These are phyloP conservation scores for Brachionus angularis DNA, from an alignment of 1,140 invertebrate genomes.

Conservation along the genomic window DNA sequence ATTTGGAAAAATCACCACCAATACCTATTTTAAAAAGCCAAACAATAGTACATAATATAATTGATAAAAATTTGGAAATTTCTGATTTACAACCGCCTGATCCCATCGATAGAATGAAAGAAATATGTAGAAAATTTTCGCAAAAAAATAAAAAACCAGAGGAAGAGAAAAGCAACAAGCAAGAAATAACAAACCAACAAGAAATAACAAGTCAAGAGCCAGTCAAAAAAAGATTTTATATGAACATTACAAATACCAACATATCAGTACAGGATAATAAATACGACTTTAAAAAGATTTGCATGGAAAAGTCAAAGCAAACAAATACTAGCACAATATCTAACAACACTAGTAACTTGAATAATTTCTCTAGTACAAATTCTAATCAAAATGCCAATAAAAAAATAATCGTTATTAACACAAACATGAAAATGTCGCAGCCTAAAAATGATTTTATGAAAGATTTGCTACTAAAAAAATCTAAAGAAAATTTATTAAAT, in stretches of 20 bases:
- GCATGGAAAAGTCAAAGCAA: neutral
- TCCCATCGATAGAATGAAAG: neutral
- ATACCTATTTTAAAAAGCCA: too few relatives aligned
- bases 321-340: too few relatives aligned
- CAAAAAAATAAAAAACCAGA: neutral
- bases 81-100: neutral
- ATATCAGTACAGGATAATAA: neutral
- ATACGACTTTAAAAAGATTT: constrained; percentile 16
- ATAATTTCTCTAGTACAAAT: too few relatives aligned
- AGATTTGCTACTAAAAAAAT: too few relatives aligned
- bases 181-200: neutral
- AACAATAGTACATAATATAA: too few relatives aligned
- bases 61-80: neutral
- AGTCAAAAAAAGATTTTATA: neutral
- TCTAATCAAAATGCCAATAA: too few relatives aligned
- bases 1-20: too few relatives aligned
- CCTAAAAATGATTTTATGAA: too few relatives aligned
- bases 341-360: too few relatives aligned
- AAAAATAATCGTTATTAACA: too few relatives aligned
- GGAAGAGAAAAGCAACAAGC: neutral
- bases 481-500: too few relatives aligned
- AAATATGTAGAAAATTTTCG: neutral
- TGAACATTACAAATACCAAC: neutral
- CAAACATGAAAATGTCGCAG: too few relatives aligned
- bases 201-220: neutral